phyloP scores from a whole-genome alignment of 2,797 vertebrate species.

The Sebastes diaconus region DNA sequence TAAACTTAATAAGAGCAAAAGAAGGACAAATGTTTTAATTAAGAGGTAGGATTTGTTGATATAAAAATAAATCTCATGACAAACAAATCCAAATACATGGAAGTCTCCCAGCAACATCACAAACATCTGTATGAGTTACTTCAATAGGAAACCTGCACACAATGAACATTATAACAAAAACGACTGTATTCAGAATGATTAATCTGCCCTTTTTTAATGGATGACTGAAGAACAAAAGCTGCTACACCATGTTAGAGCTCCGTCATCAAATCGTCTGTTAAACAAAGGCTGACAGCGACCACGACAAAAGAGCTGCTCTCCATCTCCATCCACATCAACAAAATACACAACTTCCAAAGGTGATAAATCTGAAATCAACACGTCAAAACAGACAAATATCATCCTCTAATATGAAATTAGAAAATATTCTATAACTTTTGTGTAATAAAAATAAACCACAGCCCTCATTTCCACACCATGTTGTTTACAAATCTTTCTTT shows the following conservation, averaged over 20 bases:
- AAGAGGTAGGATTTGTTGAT: background rate
- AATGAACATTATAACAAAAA: background rate
- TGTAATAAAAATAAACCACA: background rate
- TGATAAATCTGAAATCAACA: background rate
- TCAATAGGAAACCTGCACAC: background rate
- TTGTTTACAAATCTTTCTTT: conserved; percentile 61
- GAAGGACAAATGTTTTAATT: background rate
- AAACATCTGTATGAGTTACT: background rate
- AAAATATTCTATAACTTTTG: background rate
- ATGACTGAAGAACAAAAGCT: background rate
- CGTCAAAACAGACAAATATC: background rate
- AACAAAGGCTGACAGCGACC: conserved; percentile 23
- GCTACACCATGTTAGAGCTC: background rate
- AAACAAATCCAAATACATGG: background rate
- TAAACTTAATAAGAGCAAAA: background rate
- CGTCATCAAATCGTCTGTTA: conserved; percentile 22
- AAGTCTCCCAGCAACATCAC: background rate
- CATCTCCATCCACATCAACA: conserved; percentile 18
- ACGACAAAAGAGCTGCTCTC: conserved; percentile 26
- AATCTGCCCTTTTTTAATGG: background rate
- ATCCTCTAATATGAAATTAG: background rate
- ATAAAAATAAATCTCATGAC: background rate
- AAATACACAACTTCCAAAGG: conserved; percentile 13
- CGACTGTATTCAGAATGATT: background rate
- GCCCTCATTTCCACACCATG: conserved; percentile 3